These are phyloP conservation scores for Naso thynnoides DNA, from an alignment of 2,797 vertebrate species.

Conservation along the genomic window DNA sequence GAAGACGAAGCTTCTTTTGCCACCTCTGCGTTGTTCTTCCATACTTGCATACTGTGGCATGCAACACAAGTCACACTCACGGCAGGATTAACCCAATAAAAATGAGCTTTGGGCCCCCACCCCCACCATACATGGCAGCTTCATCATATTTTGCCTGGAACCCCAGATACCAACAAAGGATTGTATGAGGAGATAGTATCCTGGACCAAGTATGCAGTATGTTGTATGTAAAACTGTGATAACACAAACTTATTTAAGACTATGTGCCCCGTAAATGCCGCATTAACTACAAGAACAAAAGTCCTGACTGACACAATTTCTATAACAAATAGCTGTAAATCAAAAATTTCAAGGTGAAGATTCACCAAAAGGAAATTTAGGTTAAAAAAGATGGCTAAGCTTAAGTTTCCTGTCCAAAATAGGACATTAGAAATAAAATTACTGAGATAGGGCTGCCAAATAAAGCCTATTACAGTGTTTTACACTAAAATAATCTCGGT, in stretches of 20 bases:
- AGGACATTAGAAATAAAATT: not conserved
- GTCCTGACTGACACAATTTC: not conserved
- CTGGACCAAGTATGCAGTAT: not conserved
- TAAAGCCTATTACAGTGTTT: not conserved
- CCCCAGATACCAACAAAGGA: not conserved
- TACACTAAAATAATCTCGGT: too few species aligned
- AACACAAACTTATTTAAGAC: not conserved
- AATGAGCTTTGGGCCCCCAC: not conserved
- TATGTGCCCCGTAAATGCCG: not conserved
- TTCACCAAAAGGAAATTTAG: not conserved
- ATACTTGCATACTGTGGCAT: not conserved
- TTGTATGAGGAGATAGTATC: not conserved
- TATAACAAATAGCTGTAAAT: not conserved
- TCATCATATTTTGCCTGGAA: constrained; percentile 6
- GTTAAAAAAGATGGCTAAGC: not conserved
- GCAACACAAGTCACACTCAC: not conserved
- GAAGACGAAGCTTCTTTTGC: not conserved
- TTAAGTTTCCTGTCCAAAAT: not conserved
- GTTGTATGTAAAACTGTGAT: not conserved
- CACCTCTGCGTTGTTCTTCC: not conserved
- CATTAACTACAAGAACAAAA: not conserved
- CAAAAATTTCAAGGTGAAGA: not conserved
- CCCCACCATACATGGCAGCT: not conserved
- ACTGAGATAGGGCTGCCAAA: not conserved
- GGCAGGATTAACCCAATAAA: constrained; percentile 9